These are phyloP conservation scores for Beroe ovata DNA, from an alignment of 37 sponge, comb jelly and placozoan genomes.

Conservation along the genomic window DNA sequence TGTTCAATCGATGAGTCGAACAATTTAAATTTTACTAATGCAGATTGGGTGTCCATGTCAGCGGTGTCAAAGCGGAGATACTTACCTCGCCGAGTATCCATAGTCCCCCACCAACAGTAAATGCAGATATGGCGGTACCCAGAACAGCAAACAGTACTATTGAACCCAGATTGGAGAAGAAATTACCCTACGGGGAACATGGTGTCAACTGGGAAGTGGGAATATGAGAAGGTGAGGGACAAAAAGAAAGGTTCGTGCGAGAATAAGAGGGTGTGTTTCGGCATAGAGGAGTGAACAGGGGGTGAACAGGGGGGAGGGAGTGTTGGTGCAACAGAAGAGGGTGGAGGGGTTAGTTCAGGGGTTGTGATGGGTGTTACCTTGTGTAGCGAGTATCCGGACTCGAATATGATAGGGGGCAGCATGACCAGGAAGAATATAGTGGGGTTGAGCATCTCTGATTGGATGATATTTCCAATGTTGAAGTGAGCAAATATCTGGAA, in stretches of 20 bases:
- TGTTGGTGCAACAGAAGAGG: too few relatives aligned
- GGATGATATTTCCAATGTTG: constrained; percentile 27
- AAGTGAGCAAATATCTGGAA: constrained; percentile 54
- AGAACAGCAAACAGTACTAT: constrained; percentile 90
- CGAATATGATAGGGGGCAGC: constrained; percentile 96
- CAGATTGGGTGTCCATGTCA: too few relatives aligned
- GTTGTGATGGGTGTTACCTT: constrained; percentile 74
- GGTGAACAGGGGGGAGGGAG: too few relatives aligned
- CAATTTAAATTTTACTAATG: too few relatives aligned
- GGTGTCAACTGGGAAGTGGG: too few relatives aligned
- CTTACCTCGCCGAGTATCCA: constrained; percentile 75
- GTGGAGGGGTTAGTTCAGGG: too few relatives aligned
- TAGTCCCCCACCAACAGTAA: constrained; percentile 86
- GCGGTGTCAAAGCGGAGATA: too few relatives aligned
- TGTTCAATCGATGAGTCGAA: too few relatives aligned
- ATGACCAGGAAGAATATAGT: constrained; percentile 88
- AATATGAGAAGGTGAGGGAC: too few relatives aligned
- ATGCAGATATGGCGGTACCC: constrained; percentile 90
- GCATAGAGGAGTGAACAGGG: too few relatives aligned
- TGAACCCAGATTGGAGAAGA: constrained; percentile 94
- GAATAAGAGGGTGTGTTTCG: too few relatives aligned
- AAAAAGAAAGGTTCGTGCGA: too few relatives aligned
- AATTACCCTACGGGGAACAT: constrained; percentile 80
- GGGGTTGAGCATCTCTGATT: constrained; percentile 76
- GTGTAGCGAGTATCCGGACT: constrained; percentile 94